Evolutionary conservation across 2,113 vertebrate species (phyloP).

Genomic region (Sciurus niger): DNA sequence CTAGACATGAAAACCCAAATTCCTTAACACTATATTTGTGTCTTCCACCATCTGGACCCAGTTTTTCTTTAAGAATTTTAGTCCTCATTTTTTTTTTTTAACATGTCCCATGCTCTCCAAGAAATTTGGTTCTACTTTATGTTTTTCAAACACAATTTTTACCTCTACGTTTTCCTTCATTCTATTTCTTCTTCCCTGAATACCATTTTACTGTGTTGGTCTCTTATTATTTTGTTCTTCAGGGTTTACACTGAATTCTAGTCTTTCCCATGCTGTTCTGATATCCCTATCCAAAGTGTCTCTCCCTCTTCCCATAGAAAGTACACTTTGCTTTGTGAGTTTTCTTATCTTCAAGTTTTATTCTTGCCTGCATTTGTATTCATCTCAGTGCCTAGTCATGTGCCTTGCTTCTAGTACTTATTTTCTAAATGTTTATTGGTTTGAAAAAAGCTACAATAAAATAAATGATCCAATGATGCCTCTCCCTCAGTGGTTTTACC

Average conservation of each 20-base stretch:
- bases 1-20: neutral
- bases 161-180: neutral
- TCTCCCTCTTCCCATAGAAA: neutral
- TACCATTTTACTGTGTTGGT: neutral
- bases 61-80: neutral
- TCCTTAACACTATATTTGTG: neutral
- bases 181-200: neutral
- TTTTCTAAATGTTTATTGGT: slow-evolving; percentile 65
- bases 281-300: neutral
- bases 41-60: neutral
- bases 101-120: neutral
- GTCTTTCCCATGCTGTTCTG: neutral
- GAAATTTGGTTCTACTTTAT: neutral
- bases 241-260: neutral
- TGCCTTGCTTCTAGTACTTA: neutral
- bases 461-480: slow-evolving; percentile 53
- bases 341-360: neutral
- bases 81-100: neutral
- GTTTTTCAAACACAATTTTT: neutral
- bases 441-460: slow-evolving; percentile 62
- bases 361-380: neutral
- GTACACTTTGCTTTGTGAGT: neutral
- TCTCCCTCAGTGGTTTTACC: slow-evolving; percentile 12
- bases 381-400: neutral
- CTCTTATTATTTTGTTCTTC: neutral